These are phyloP conservation scores for Apogon talboti DNA, from an alignment of 2,797 vertebrate genomes.

Conservation along the genomic window DNA sequence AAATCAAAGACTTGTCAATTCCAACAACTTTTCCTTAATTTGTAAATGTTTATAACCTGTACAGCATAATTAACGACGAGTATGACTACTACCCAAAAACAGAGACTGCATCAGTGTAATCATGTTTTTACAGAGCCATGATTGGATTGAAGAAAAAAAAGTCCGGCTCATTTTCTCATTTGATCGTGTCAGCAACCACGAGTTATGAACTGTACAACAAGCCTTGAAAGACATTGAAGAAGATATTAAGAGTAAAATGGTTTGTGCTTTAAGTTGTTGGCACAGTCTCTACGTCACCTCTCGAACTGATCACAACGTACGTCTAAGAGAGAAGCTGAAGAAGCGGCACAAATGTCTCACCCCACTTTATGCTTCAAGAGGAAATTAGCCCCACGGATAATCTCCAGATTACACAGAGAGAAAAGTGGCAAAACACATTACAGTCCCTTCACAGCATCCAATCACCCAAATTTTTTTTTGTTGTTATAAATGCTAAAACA, in stretches of 20 bases:
- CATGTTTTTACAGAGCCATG: constrained; percentile 62
- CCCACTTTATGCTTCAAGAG: constrained; percentile 63
- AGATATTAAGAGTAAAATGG: constrained; percentile 51
- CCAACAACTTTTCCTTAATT: constrained; percentile 65
- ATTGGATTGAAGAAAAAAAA: constrained; percentile 39
- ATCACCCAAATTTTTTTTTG: constrained; percentile 16
- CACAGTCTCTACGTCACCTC: constrained; percentile 64
- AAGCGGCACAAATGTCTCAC: constrained; percentile 60
- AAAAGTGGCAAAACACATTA: constrained; percentile 7
- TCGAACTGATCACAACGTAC: constrained; percentile 60
- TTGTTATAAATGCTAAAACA: constrained; percentile 81
- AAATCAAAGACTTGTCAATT: constrained; percentile 73
- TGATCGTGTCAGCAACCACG: constrained; percentile 43
- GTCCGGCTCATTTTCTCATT: constrained; percentile 63
- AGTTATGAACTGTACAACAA: constrained; percentile 56
- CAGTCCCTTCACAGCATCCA: constrained; percentile 60
- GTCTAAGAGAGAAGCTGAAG: constrained; percentile 64
- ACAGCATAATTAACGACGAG: constrained; percentile 74
- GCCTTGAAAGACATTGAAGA: constrained; percentile 59
- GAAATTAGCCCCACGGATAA: constrained; percentile 7
- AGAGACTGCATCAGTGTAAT: constrained; percentile 68
- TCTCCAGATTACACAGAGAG: constrained; percentile 27
- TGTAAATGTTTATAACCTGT: constrained; percentile 75
- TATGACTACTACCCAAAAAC: constrained; percentile 63
- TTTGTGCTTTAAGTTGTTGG: constrained; percentile 69